Evolutionary conservation across 2,113 vertebrate genomes (phyloP).

Genomic region (Atherinomorus stipes): DNA sequence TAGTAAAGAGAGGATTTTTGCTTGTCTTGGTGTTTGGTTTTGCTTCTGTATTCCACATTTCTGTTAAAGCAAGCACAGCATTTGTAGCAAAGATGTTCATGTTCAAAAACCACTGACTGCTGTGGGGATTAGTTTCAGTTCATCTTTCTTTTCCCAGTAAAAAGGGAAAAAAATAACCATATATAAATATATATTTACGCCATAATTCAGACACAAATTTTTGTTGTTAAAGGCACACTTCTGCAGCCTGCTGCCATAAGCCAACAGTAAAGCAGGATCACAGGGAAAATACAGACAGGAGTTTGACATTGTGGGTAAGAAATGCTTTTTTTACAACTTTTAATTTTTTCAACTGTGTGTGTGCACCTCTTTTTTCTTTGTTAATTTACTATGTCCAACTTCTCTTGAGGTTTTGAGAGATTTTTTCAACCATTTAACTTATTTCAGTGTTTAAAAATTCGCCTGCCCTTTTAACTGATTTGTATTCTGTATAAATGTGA

Average conservation of each 20-base stretch:
- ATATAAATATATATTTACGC: neutral
- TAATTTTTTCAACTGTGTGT: neutral
- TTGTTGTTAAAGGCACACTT: neutral
- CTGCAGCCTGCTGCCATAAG: slow-evolving; percentile 1
- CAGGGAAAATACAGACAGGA: neutral
- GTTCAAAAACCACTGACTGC: slow-evolving; percentile 1
- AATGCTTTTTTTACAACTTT: slow-evolving; percentile 12
- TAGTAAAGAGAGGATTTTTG: neutral
- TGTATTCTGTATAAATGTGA: no score
- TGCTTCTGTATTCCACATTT: neutral
- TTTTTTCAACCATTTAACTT: neutral
- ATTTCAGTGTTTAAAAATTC: no score
- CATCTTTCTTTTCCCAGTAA: neutral
- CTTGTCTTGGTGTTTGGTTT: slow-evolving; percentile 11
- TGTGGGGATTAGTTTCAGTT: slow-evolving; percentile 5
- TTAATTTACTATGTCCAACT: neutral
- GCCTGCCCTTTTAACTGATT: no score
- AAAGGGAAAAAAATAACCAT: neutral
- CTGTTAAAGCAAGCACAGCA: neutral
- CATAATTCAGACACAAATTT: neutral
- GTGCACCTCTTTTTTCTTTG: neutral
- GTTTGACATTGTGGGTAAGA: neutral
- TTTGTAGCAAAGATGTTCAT: slow-evolving; percentile 6
- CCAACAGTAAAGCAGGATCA: neutral
- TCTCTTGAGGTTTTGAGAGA: neutral